A percentile compares a stretch with the other conserved stretches of the same genome.
phyloP scores from a whole-genome alignment of 2,113 vertebrate genomes.

The Corythoichthys intestinalis region DNA sequence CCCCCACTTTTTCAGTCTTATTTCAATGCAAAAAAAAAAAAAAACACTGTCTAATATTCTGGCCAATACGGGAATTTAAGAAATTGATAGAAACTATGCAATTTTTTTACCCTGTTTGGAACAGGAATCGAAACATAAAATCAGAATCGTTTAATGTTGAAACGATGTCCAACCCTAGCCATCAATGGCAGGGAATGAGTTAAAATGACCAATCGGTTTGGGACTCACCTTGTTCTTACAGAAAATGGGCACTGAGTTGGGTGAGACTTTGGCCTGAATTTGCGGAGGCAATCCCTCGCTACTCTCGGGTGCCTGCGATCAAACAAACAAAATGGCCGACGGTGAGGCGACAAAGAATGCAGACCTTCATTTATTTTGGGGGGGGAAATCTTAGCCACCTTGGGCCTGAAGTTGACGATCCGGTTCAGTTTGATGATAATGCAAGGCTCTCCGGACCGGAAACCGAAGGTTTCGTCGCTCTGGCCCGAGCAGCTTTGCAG shows the following conservation, averaged over 20 bases:
- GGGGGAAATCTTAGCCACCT: slow-evolving; percentile 57
- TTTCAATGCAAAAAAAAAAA: too few species aligned
- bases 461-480: slow-evolving; percentile 72
- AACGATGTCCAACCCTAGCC: too few species aligned
- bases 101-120: too few species aligned
- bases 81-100: too few species aligned
- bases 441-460: slow-evolving; percentile 82
- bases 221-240: slow-evolving; percentile 82
- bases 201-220: too few species aligned
- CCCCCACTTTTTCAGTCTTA: too few species aligned
- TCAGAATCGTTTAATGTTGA: too few species aligned
- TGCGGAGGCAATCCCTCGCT: slow-evolving; percentile 66
- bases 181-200: too few species aligned
- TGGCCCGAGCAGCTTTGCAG: slow-evolving; percentile 79
- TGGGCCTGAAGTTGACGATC: slow-evolving; percentile 87
- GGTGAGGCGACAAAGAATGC: neutral
- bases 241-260: slow-evolving; percentile 77
- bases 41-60: too few species aligned
- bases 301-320: slow-evolving; percentile 69
- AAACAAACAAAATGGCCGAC: neutral
- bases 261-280: slow-evolving; percentile 20
- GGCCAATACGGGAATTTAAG: too few species aligned
- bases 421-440: slow-evolving; percentile 92
- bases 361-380: too few species aligned
- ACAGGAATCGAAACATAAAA: too few species aligned